Evolutionary conservation across 92 coral and sea anemone species (phyloP).

Genomic region (Metridium senile): DNA sequence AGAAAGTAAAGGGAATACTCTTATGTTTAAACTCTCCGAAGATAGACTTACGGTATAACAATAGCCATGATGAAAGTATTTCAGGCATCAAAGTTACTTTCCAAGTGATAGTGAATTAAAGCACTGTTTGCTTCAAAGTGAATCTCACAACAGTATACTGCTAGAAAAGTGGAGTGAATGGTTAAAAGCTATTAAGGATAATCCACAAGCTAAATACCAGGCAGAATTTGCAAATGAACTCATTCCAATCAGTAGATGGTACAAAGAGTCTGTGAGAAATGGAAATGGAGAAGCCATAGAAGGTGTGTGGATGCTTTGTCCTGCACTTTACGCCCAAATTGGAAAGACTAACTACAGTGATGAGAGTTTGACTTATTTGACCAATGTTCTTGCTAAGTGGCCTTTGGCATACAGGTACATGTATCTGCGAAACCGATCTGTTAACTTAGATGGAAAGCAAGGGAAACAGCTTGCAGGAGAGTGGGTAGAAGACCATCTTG

Average conservation of each 20-base stretch:
- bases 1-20: neutral
- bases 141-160: conserved; percentile 29
- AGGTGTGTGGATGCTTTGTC: conserved; percentile 47
- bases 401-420: conserved; percentile 18
- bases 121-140: neutral
- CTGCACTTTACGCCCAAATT: conserved; percentile 13
- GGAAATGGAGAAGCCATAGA: conserved; percentile 57
- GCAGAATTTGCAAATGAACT: conserved; percentile 35
- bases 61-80: conserved; percentile 49
- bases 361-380: conserved; percentile 8
- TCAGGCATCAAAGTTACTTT: conserved; percentile 16
- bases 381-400: conserved; percentile 36
- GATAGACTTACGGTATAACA: conserved; percentile 31
- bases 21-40: neutral
- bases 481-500: conserved; percentile 57
- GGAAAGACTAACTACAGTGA: conserved; percentile 24
- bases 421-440: conserved; percentile 38
- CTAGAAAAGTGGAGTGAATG: conserved; percentile 17
- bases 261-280: conserved; percentile 37
- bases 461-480: conserved; percentile 58
- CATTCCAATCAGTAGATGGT: conserved; percentile 54
- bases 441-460: conserved; percentile 33
- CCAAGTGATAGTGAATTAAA: conserved; percentile 30
- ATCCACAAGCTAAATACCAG: conserved; percentile 30
- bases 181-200: neutral